Evolutionary conservation across 2,113 vertebrate genomes (phyloP).

Genomic region (Sturnus vulgaris): DNA sequence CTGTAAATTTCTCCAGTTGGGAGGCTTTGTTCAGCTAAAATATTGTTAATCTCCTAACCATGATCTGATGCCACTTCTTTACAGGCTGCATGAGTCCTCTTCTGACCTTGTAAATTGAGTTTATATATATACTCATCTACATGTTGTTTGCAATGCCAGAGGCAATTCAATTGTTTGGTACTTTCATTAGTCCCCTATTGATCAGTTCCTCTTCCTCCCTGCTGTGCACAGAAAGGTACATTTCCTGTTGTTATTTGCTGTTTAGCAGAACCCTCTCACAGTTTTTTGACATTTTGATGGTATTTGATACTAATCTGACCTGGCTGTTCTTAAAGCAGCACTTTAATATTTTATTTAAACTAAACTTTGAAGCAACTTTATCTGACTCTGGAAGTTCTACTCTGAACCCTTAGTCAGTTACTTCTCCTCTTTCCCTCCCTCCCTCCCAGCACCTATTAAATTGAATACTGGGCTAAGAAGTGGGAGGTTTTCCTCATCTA

Average conservation of each 20-base stretch:
- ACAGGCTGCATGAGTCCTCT: slow-evolving; percentile 17
- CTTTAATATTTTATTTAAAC: not conserved
- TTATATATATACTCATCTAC: not conserved
- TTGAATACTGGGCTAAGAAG: not conserved
- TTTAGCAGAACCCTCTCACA: not conserved
- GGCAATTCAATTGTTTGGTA: slow-evolving; percentile 53
- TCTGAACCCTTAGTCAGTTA: not conserved
- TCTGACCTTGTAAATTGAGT: slow-evolving; percentile 54
- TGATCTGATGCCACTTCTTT: not conserved
- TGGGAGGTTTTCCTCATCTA: not conserved
- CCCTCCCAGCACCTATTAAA: not conserved
- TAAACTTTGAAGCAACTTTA: not conserved
- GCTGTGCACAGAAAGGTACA: not conserved
- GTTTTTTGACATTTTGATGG: not conserved
- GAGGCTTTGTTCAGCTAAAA: not conserved
- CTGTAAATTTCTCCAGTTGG: not conserved
- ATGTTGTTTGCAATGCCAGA: slow-evolving; percentile 19
- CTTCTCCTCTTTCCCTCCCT: not conserved
- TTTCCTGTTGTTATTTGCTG: slow-evolving; percentile 22
- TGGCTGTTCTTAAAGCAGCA: not conserved
- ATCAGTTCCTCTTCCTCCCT: not conserved
- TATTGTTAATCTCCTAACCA: not conserved
- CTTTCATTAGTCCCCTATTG: slow-evolving; percentile 32
- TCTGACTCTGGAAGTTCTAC: not conserved
- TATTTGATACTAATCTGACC: not conserved